A percentile compares a stretch with the other conserved stretches of the same genome.
These are phyloP conservation scores for Elephas maximus DNA, from an alignment of 2,113 vertebrate species.

Conservation along the genomic window DNA sequence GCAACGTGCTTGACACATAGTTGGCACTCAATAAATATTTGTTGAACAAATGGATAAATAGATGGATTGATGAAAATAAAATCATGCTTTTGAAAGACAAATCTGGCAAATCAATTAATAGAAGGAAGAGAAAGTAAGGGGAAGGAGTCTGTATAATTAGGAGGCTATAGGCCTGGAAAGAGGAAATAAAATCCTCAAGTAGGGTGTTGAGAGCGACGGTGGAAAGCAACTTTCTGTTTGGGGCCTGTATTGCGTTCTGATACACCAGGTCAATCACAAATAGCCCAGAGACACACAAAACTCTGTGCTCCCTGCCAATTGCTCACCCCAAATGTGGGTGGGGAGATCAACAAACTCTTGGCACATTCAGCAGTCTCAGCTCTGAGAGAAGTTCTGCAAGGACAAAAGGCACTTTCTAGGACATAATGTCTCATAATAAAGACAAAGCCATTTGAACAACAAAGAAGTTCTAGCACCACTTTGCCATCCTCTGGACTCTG, in stretches of 20 bases:
- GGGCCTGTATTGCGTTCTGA: conserved; percentile 22
- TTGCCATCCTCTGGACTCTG: conserved; percentile 71
- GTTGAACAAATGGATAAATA: conserved; percentile 19
- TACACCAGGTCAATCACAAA: conserved; percentile 60
- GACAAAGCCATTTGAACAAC: conserved; percentile 71
- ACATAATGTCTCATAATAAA: conserved; percentile 67
- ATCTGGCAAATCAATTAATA: conserved; percentile 63
- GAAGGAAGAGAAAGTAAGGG: conserved; percentile 45
- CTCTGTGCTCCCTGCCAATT: background rate
- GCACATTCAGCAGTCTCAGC: background rate
- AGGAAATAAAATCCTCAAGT: conserved; percentile 70
- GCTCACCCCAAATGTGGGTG: conserved; percentile 10
- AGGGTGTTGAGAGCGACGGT: conserved; percentile 27
- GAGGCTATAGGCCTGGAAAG: conserved; percentile 3
- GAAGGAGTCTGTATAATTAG: conserved; percentile 37
- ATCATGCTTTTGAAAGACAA: conserved; percentile 65
- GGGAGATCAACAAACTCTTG: conserved; percentile 38
- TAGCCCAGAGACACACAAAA: background rate
- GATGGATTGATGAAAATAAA: conserved; percentile 61
- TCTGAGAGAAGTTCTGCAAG: conserved; percentile 2
- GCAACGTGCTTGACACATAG: background rate
- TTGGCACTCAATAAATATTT: conserved; percentile 40
- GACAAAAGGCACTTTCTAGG: conserved; percentile 68
- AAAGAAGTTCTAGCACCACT: conserved; percentile 69
- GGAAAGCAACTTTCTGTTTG: conserved; percentile 58